Evolutionary conservation across 2,888 invertebrate species (phyloP).

Genomic region (Bombyx huttoni): DNA sequence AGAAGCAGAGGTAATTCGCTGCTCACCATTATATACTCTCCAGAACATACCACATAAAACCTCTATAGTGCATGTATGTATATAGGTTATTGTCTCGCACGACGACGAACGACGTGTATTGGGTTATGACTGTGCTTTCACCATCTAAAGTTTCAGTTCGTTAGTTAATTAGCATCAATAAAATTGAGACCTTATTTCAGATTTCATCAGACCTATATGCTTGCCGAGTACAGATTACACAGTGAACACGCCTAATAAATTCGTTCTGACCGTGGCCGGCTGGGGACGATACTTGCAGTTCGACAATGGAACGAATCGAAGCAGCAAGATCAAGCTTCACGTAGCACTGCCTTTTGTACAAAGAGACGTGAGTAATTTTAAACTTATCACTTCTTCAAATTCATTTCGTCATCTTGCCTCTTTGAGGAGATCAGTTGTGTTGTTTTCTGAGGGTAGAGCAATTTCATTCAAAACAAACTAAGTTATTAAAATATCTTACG

Average conservation of each 20-base stretch:
- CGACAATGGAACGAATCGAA: conserved; percentile 30
- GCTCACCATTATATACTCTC: too few species aligned
- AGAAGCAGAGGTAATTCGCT: too few species aligned
- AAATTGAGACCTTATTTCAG: conserved; percentile 12
- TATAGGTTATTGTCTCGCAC: background rate
- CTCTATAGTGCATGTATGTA: background rate
- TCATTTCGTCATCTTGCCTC: too few species aligned
- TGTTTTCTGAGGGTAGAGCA: too few species aligned
- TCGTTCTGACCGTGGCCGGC: conserved; percentile 33
- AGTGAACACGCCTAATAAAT: background rate
- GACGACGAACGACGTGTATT: too few species aligned
- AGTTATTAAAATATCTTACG: too few species aligned
- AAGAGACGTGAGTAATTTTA: conserved; percentile 12
- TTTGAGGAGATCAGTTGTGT: too few species aligned
- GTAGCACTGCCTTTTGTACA: conserved; percentile 22
- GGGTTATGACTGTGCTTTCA: too few species aligned
- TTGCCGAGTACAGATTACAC: conserved; percentile 20
- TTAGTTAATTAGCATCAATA: background rate
- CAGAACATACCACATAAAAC: background rate
- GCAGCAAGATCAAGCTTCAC: conserved; percentile 27
- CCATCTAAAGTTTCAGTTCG: too few species aligned
- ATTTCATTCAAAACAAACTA: too few species aligned
- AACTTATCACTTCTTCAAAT: too few species aligned
- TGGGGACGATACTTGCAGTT: conserved; percentile 39
- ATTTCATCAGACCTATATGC: conserved; percentile 32